Base-by-base conservation (phyloP, 2,797 vertebrate species). In the Sciurus carolinensis region DNA sequence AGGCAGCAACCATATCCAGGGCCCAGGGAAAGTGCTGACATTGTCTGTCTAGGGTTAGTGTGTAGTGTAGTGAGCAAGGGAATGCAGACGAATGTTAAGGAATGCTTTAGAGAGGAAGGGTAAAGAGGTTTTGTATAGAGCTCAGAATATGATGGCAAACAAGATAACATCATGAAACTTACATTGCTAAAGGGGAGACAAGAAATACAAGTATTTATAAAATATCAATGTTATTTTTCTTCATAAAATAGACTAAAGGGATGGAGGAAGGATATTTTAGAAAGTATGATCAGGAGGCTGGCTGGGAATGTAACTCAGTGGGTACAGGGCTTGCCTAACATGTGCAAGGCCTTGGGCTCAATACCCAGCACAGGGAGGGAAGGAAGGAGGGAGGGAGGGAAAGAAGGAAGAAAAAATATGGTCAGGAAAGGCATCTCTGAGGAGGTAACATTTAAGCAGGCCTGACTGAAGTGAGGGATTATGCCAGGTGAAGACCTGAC, bases 371-470 rank as follows among this genome's bases (percentile, higher is more conserved):
- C 22, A 6, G 20, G 44, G 30, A 79, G 26, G 20, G 17, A 57
- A 57, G 54, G 28, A 20, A 39, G 7, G 52, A 18, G 52, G 52
- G 52, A 14, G 12, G 52, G 54, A 52, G 20, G n/a, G 30, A 79
- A 62, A 6, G 17, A 57, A 57, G 54, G 28, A 64, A 26, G 28
- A 17, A 13, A 39, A 22, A 39, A 24, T 5, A 8, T 72, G 20
- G 36, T 81, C n/a, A 87, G 39, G 39, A 92, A 87, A 75, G 64
- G 57, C 36, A 59, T 83, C 79, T 91, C 64, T 79, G 15, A 83
- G 82, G 72, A 92, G 28, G 50, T 95, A 57, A 36, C 42, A 44
- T 71, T 73, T 84, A 84, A 97, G n/a, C 47, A 94, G 69, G 75
- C 75, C 44, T 84, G 42, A 54, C 22, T 66, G 12, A 83, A 91